Evolutionary conservation across 2,113 vertebrate species (phyloP), one percentile per base, ranked within the genome.

Genomic region (Eulemur rufifrons): DNA sequence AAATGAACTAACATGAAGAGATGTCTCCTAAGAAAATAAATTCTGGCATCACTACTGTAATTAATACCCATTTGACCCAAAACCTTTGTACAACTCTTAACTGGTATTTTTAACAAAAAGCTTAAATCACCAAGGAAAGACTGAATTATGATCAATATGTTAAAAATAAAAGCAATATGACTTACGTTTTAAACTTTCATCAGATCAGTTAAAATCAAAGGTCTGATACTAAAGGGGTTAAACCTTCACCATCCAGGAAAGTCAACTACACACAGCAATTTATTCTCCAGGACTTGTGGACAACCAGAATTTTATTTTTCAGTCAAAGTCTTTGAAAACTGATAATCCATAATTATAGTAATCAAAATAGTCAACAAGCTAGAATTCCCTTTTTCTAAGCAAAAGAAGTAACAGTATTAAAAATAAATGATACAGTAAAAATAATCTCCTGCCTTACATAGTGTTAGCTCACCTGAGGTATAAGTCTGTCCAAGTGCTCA

Each of bases 401-500:
- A 84, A 73, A 78, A 94, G 66, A 71, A 84, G 20, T 47, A 96
- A 95, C 7, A 66, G 10, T 47, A 91, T 95, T 74, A 86, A 83
- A 47, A 96, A 11, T 88, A 86, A 90, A 93, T 25, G 8, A 80
- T 17, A n/a, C 0, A 2, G 3, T 84, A 82, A 78, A 50, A 54
- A 42, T 47, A 59, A 5, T 2, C 14, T 39, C 4, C 6, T 73
- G 39, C 52, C 20, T 81, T 42, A 23, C 6, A 45, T 0, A 37
- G 42, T 5, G 9, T 27, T 56, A 81, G 94, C 98, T 99, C 82
- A 99, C 99, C 99, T 99, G 98, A 20, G 99, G 99, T 82, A 99
- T 97, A 54, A 99, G 99, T 54, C 98, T 98, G 59, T 99, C 99
- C 96, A 99, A 96, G 89, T 99, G 98, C 71, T 98, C 98, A 32